phyloP scores from a whole-genome alignment of 1,140 invertebrate genomes.

The Portunus trituberculatus region DNA sequence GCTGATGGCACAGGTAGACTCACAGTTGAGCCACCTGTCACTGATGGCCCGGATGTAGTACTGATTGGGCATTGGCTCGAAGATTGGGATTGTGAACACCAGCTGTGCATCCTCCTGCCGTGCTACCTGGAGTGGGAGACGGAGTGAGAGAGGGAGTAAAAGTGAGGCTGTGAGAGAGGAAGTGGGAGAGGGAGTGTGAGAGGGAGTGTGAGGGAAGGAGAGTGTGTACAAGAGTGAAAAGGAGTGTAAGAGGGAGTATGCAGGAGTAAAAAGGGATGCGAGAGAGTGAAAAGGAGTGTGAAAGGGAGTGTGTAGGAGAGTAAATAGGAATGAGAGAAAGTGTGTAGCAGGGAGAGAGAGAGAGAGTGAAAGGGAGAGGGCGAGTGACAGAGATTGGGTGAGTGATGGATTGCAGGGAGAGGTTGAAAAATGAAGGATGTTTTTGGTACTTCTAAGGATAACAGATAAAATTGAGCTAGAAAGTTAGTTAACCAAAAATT shows the following conservation, averaged over 20 bases:
- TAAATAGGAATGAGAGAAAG: background rate
- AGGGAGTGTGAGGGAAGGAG: background rate
- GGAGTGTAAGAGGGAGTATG: background rate
- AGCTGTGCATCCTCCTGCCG: conserved; percentile 89
- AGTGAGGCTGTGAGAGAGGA: conserved; percentile 69
- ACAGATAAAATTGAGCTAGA: background rate
- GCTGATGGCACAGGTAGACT: conserved; percentile 87
- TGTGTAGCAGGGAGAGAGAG: conserved; percentile 54
- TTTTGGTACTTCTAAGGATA: background rate
- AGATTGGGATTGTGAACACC: conserved; percentile 97
- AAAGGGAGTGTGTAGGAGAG: too few relatives aligned
- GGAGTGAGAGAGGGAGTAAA: background rate
- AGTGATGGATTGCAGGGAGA: background rate
- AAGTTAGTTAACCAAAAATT: background rate
- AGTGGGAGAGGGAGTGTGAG: background rate
- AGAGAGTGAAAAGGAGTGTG: background rate
- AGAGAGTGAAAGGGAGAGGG: conserved; percentile 22
- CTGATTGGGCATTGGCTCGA: conserved; percentile 93
- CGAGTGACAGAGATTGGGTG: too few relatives aligned
- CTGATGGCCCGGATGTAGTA: conserved; percentile 94
- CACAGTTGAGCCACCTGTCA: conserved; percentile 94
- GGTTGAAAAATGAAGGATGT: background rate
- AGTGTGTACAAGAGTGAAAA: conserved; percentile 66
- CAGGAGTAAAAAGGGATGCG: background rate
- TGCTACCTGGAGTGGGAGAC: conserved; percentile 82